Conservation (phyloP, 2,113 vertebrate genomes). For the Thamnaconus septentrionalis region DNA sequence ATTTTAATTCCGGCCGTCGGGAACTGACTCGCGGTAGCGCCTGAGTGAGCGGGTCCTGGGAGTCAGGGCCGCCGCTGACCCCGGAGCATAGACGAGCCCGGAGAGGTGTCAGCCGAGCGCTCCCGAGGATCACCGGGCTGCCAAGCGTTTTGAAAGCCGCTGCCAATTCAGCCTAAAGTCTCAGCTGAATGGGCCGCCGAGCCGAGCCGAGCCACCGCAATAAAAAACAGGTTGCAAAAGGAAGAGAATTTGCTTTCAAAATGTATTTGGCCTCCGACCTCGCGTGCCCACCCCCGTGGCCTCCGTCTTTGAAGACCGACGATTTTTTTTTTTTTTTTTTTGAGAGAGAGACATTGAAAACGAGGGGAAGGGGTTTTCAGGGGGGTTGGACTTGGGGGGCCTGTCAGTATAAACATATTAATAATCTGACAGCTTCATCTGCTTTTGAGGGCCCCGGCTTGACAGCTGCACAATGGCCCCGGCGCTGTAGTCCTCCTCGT, state of each 20-base stretch:
- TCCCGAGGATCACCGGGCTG: constrained; percentile 85
- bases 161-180: constrained; percentile 92
- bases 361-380: constrained; percentile 63
- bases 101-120: constrained; percentile 83
- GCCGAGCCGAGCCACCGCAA: constrained; percentile 82
- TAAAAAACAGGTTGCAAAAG: constrained; percentile 88
- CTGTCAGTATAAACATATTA: constrained; percentile 83
- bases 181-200: constrained; percentile 87
- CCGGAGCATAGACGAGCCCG: constrained; percentile 79
- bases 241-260: constrained; percentile 86
- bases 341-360: constrained; percentile 58
- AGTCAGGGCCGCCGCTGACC: constrained; percentile 84
- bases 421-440: constrained; percentile 87
- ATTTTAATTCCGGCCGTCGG: constrained; percentile 85
- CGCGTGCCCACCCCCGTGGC: constrained; percentile 68
- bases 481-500: constrained; percentile 73
- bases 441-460: constrained; percentile 76
- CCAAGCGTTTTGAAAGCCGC: constrained; percentile 86
- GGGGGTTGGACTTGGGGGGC: constrained; percentile 54
- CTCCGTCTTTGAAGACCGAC: constrained; percentile 75
- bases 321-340: constrained; percentile 72
- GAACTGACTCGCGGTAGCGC: constrained; percentile 84
- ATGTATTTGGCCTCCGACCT: constrained; percentile 79
- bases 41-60: constrained; percentile 78
- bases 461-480: constrained; percentile 79